Conservation (phyloP, 1,140 invertebrate genomes). For the Gyrodactylus salaris region DNA sequence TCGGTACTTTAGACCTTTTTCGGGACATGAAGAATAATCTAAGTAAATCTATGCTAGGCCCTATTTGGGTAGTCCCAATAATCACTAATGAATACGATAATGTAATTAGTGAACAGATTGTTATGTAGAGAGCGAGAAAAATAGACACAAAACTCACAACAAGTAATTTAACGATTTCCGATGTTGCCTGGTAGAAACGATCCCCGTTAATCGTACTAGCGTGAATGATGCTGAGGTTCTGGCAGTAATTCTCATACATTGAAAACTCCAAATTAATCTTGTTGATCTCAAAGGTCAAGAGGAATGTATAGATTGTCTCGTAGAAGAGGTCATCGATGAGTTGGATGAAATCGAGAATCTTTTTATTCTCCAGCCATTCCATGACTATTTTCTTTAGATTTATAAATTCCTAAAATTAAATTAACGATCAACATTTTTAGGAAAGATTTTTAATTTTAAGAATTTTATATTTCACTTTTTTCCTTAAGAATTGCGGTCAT, state of each 20-base stretch:
- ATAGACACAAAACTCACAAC: not conserved
- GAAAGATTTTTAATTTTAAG: not conserved
- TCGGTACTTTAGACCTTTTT: too few relatives aligned
- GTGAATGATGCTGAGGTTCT: not conserved
- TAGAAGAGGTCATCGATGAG: not conserved
- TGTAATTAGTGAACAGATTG: too few relatives aligned
- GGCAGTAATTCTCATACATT: not conserved
- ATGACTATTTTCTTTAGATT: not conserved
- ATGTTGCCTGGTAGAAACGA: too few relatives aligned
- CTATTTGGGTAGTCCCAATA: too few relatives aligned
- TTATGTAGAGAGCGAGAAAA: too few relatives aligned
- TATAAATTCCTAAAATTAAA: not conserved
- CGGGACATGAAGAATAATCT: too few relatives aligned
- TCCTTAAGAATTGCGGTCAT: not conserved
- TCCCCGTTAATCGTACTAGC: not conserved
- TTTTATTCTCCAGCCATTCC: not conserved
- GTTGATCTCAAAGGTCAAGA: not conserved
- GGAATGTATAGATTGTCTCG: not conserved
- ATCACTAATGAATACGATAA: too few relatives aligned
- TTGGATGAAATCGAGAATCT: not conserved
- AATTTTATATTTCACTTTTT: not conserved
- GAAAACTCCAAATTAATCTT: not conserved
- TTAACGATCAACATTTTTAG: not conserved
- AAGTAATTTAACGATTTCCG: not conserved
- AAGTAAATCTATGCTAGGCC: too few relatives aligned